phyloP scores from a whole-genome alignment of 2,113 vertebrate species.

The Poeciliopsis retropinna region DNA sequence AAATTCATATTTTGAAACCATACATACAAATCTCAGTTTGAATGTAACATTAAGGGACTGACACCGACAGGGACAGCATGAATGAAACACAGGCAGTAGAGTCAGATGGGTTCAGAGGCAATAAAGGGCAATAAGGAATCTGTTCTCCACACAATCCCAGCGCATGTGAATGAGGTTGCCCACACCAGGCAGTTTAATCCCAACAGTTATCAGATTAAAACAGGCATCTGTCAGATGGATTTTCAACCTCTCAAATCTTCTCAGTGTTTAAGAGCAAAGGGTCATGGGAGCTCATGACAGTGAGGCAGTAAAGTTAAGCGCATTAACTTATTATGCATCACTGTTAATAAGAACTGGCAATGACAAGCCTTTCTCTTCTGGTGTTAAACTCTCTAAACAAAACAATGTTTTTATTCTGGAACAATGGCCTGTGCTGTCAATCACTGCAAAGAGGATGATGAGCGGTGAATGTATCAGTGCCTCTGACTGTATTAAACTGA shows the following conservation, averaged over 20 bases:
- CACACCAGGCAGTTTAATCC: conserved; percentile 54
- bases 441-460: conserved; percentile 20
- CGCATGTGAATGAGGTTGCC: conserved; percentile 31
- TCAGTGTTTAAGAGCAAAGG: conserved; percentile 49
- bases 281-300: conserved; percentile 24
- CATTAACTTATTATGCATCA: conserved; percentile 45
- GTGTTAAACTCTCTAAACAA: not conserved
- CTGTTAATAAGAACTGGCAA: conserved; percentile 27
- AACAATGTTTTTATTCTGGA: conserved; percentile 22
- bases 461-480: conserved; percentile 26
- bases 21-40: not conserved
- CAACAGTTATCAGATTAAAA: conserved; percentile 67
- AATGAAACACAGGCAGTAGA: conserved; percentile 19
- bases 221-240: conserved; percentile 50
- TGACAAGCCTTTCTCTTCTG: conserved; percentile 7
- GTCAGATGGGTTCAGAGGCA: not conserved
- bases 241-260: conserved; percentile 62
- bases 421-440: conserved; percentile 11
- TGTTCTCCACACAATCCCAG: conserved; percentile 4
- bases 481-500: conserved; percentile 42
- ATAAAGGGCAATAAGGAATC: not conserved
- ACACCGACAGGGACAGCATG: conserved; percentile 15
- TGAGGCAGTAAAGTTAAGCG: conserved; percentile 49
- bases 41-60: not conserved
- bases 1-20: not conserved